These are phyloP conservation scores for Nemoura dubitans DNA, from an alignment of 2,888 invertebrate species.

Conservation along the genomic window DNA sequence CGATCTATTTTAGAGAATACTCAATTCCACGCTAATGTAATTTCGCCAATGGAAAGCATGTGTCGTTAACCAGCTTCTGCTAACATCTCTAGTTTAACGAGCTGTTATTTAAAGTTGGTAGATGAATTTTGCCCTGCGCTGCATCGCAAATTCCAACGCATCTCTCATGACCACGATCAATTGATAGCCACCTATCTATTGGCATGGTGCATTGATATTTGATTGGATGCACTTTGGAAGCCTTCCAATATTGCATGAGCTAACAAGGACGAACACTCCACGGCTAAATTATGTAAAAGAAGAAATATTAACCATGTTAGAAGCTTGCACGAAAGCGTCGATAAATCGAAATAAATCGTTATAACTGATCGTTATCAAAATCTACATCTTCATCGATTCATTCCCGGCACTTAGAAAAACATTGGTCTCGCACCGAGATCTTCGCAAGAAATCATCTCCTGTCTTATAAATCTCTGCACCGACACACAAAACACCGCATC, in stretches of 20 bases:
- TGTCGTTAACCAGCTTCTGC: too few relatives aligned
- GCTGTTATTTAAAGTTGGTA: too few relatives aligned
- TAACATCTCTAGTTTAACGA: too few relatives aligned
- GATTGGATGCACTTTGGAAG: not conserved
- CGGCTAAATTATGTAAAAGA: not conserved
- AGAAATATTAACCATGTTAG: not conserved
- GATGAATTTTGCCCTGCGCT: too few relatives aligned
- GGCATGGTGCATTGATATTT: slow-evolving; percentile 9
- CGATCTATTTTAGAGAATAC: not conserved
- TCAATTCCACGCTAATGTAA: not conserved
- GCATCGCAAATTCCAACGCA: too few relatives aligned
- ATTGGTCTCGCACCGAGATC: too few relatives aligned
- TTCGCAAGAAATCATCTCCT: not conserved
- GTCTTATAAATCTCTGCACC: too few relatives aligned
- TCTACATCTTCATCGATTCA: not conserved
- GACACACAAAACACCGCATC: slow-evolving; percentile 14
- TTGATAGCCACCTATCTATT: not conserved
- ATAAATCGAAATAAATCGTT: not conserved
- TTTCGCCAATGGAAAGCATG: too few relatives aligned
- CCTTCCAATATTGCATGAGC: not conserved
- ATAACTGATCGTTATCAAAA: not conserved
- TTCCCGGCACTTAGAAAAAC: not conserved
- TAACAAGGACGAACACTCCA: not conserved
- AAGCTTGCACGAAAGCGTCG: not conserved
- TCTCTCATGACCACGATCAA: not conserved